Evolutionary conservation across 1,140 invertebrate species (phyloP).

Genomic region (Epicauta chinensis): DNA sequence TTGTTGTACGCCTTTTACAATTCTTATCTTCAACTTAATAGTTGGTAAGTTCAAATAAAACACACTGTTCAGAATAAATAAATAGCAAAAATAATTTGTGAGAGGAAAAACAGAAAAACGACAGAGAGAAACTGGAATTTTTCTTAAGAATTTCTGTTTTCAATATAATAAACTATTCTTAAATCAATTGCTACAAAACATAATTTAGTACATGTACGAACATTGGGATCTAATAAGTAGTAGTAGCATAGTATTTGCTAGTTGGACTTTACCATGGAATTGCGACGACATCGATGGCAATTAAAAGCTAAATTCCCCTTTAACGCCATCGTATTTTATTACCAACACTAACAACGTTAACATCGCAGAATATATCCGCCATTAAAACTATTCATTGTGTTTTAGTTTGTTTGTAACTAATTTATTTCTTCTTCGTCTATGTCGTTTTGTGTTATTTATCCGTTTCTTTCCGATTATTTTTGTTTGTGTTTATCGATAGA

Average conservation of each 20-base stretch:
- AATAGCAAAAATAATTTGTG: too few relatives aligned
- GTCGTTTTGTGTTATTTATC: too few relatives aligned
- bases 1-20: conserved; percentile 2
- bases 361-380: too few relatives aligned
- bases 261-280: conserved; percentile 1
- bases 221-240: conserved; percentile 4
- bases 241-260: conserved; percentile 3
- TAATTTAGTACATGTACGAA: conserved; percentile 5
- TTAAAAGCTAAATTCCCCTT: conserved; percentile 10
- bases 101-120: too few relatives aligned
- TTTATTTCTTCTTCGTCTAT: too few relatives aligned
- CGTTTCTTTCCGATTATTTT: too few relatives aligned
- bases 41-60: conserved; percentile 1
- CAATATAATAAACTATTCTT: conserved; percentile 1
- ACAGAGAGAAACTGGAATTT: background rate
- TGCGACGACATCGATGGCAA: conserved; percentile 4
- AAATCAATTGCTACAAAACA: conserved; percentile 5
- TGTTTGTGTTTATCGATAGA: too few relatives aligned
- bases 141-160: conserved; percentile 10
- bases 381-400: too few relatives aligned
- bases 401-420: too few relatives aligned
- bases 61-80: background rate
- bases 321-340: conserved; percentile 6
- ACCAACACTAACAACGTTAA: too few relatives aligned
- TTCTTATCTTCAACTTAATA: background rate